These are phyloP conservation scores for Polypterus bichir DNA, from an alignment of 2,113 vertebrate species.

Conservation along the genomic window DNA sequence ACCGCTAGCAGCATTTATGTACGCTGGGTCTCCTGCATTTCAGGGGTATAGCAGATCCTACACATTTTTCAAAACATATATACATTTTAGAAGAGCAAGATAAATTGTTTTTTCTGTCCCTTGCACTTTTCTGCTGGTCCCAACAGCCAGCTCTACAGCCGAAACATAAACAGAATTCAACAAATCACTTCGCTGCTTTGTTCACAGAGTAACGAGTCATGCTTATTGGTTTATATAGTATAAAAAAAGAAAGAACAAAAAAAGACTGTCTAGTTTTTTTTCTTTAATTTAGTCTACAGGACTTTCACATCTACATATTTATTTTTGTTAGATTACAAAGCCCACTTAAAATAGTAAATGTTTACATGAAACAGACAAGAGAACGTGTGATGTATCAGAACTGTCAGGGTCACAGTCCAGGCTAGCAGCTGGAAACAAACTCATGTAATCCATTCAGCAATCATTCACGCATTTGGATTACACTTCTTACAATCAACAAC, in stretches of 20 bases:
- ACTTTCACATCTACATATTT: conserved; percentile 43
- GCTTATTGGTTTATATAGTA: too few relatives aligned
- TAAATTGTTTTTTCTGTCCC: too few relatives aligned
- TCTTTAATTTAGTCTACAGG: conserved; percentile 24
- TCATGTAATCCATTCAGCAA: conserved; percentile 22
- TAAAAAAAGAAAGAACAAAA: not conserved
- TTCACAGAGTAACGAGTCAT: too few relatives aligned
- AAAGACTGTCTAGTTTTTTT: not conserved
- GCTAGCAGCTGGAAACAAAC: conserved; percentile 50
- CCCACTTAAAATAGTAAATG: conserved; percentile 55
- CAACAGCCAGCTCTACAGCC: too few relatives aligned
- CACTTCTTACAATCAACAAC: conserved; percentile 27
- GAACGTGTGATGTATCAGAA: conserved; percentile 59
- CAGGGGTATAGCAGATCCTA: too few relatives aligned
- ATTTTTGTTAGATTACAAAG: conserved; percentile 45
- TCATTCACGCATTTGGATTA: conserved; percentile 28
- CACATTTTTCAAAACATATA: too few relatives aligned
- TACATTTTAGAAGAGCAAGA: too few relatives aligned
- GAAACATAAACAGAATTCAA: too few relatives aligned
- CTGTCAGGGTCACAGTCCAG: conserved; percentile 59
- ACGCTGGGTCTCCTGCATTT: too few relatives aligned
- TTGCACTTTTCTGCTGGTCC: too few relatives aligned
- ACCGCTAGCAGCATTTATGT: too few relatives aligned
- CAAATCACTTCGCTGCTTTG: too few relatives aligned
- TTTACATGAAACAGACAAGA: conserved; percentile 54